Evolutionary conservation across 1,140 invertebrate species (phyloP).

Genomic region (Littorina saxatilis): DNA sequence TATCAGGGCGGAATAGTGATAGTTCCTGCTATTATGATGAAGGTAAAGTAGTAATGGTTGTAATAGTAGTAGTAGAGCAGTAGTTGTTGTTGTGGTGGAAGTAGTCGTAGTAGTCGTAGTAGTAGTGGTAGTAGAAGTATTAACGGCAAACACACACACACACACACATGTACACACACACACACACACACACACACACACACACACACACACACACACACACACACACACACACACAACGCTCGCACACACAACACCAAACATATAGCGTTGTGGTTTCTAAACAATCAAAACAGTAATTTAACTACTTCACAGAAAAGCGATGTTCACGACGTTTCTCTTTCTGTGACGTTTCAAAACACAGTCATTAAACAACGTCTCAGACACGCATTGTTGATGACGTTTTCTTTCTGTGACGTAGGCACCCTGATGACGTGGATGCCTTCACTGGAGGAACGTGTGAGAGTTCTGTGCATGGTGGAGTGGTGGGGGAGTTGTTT

Average conservation of each 20-base stretch:
- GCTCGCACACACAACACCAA: background rate
- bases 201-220: constrained; percentile 22
- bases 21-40: background rate
- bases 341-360: background rate
- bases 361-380: background rate
- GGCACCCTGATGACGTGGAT: constrained; percentile 88
- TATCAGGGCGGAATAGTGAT: background rate
- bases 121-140: background rate
- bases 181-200: constrained; percentile 13
- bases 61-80: no score
- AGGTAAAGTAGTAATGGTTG: background rate
- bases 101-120: background rate
- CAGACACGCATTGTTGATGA: background rate
- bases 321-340: background rate
- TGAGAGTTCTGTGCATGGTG: constrained; percentile 89
- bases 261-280: background rate
- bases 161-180: constrained; percentile 6
- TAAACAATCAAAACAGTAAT: no score
- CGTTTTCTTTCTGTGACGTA: background rate
- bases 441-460: constrained; percentile 90
- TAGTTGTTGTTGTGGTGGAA: background rate
- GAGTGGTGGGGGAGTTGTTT: constrained; percentile 95
- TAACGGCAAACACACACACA: background rate
- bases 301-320: no score
- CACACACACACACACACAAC: constrained; percentile 14